These are phyloP conservation scores for Ptilonorhynchus violaceus DNA, from an alignment of 2,113 vertebrate genomes.

Conservation along the genomic window DNA sequence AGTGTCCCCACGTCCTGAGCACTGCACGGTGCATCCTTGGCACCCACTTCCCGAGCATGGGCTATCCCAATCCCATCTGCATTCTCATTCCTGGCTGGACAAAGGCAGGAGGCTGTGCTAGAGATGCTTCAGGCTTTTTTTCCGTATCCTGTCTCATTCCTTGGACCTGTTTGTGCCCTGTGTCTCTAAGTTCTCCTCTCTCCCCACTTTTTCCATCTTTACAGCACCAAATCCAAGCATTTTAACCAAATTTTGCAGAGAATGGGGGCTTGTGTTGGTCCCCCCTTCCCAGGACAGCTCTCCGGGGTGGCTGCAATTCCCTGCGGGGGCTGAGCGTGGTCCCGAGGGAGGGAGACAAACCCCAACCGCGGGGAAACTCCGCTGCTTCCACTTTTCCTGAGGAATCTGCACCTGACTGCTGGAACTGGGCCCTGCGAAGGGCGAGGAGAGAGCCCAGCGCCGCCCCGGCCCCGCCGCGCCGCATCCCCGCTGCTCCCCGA, in stretches of 20 bases:
- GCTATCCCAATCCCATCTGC: accelerated
- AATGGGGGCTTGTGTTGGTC: accelerated
- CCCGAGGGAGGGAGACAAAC: background rate
- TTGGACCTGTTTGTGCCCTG: accelerated
- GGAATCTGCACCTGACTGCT: background rate
- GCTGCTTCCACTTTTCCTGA: background rate
- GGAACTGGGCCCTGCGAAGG: background rate
- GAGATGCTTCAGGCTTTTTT: background rate
- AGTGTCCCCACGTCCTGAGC: background rate
- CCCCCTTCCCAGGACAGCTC: background rate
- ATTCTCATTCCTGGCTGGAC: background rate
- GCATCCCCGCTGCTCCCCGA: background rate
- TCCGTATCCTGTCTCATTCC: background rate
- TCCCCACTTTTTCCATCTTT: background rate
- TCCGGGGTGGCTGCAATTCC: background rate
- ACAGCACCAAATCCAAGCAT: accelerated
- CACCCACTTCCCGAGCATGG: accelerated
- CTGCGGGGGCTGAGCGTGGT: background rate
- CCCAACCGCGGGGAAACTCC: background rate
- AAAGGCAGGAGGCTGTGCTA: background rate
- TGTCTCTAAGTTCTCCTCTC: background rate
- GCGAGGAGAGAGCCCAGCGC: background rate
- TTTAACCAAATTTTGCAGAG: background rate
- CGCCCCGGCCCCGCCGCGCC: background rate
- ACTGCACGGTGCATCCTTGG: accelerated